Conservation (phyloP, 2,888 invertebrate genomes). For the Timema podura region DNA sequence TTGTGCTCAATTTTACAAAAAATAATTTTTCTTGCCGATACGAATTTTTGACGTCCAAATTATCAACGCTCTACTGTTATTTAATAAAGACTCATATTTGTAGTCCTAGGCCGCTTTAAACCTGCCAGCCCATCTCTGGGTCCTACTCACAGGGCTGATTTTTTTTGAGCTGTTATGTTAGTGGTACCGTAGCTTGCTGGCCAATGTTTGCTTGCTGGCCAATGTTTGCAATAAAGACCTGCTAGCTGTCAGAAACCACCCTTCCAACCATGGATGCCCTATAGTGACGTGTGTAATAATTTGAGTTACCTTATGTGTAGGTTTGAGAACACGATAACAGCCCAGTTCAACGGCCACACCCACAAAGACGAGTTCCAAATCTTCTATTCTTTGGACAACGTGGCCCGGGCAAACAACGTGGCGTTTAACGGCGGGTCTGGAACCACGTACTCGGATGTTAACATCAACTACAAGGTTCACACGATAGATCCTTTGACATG, state of each 20-base stretch:
- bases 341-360: conserved; percentile 79
- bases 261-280: background rate
- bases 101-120: no score
- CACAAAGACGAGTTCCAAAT: conserved; percentile 72
- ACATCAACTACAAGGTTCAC: conserved; percentile 77
- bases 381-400: conserved; percentile 57
- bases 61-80: no score
- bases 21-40: no score
- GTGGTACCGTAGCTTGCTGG: no score
- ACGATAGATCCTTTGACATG: conserved; percentile 57
- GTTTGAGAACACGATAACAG: conserved; percentile 69
- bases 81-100: no score
- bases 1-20: no score
- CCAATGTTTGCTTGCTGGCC: no score
- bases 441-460: conserved; percentile 67
- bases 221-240: no score
- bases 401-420: conserved; percentile 57
- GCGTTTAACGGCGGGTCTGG: conserved; percentile 83
- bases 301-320: conserved; percentile 44
- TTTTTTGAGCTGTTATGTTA: no score
- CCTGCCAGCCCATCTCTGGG: no score
- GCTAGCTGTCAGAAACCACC: background rate
- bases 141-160: no score
- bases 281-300: background rate
- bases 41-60: no score